Evolutionary conservation across 2,797 vertebrate species (phyloP).

Genomic region (Choloepus didactylus): DNA sequence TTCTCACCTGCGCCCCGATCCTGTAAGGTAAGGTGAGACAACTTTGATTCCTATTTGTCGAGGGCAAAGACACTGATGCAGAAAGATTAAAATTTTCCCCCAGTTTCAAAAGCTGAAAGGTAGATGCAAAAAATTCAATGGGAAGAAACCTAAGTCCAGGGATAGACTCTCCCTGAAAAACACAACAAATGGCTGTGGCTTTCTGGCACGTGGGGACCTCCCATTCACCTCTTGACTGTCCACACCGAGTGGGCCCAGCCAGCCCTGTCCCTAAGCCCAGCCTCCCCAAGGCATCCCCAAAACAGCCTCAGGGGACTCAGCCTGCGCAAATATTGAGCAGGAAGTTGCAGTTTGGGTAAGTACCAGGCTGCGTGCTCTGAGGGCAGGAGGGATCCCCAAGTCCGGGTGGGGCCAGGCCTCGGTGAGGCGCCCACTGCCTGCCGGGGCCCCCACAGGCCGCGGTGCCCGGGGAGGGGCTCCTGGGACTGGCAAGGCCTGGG

Average conservation of each 20-base stretch:
- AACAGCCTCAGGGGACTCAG: not conserved
- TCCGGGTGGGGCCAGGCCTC: too few relatives aligned
- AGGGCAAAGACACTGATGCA: not conserved
- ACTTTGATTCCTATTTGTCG: not conserved
- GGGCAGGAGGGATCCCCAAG: not conserved
- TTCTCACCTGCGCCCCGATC: rapidly evolving
- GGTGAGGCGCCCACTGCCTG: not conserved
- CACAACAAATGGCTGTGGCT: not conserved
- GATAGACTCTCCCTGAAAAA: not conserved
- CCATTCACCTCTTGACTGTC: too few relatives aligned
- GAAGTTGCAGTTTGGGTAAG: not conserved
- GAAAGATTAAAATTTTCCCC: not conserved
- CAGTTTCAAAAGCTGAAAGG: not conserved
- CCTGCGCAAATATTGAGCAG: not conserved
- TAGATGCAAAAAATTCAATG: not conserved
- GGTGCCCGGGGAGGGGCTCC: rapidly evolving
- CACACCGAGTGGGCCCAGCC: too few relatives aligned
- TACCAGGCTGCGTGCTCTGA: rapidly evolving
- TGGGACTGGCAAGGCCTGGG: too few relatives aligned
- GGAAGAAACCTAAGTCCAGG: not conserved
- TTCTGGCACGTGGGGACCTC: too few relatives aligned
- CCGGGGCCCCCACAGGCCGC: rapidly evolving
- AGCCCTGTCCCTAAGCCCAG: rapidly evolving
- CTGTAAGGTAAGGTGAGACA: not conserved
- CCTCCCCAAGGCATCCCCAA: not conserved